Evolutionary conservation across 1,140 invertebrate species (phyloP).

Genomic region (Brachionus paranguensis): DNA sequence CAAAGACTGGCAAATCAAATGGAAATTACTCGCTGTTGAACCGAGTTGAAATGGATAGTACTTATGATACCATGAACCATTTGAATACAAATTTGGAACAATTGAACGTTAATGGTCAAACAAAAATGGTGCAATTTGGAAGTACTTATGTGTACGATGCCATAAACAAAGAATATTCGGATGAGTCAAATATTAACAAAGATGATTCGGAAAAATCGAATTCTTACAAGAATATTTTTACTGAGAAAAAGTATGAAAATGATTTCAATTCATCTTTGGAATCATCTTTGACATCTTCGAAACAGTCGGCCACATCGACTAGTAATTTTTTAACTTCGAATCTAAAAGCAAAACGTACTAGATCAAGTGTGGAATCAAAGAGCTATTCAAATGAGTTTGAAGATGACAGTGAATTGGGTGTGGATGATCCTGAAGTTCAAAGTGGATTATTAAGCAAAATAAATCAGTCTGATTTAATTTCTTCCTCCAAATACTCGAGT

Average conservation of each 20-base stretch:
- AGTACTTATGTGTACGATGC: constrained; percentile 13
- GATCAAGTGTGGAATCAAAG: constrained; percentile 3
- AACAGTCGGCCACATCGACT: background rate
- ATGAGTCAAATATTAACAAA: background rate
- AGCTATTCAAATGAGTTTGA: constrained; percentile 8
- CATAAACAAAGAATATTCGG: background rate
- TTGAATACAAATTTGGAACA: constrained; percentile 24
- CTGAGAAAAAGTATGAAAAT: background rate
- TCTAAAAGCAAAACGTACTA: background rate
- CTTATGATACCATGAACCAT: constrained; percentile 30
- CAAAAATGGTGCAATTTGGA: constrained; percentile 36
- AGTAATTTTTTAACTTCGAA: constrained; percentile 14
- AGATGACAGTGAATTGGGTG: background rate
- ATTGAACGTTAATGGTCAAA: background rate
- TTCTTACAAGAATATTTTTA: background rate
- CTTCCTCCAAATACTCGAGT: background rate
- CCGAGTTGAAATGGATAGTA: constrained; percentile 39
- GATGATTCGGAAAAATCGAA: constrained; percentile 2
- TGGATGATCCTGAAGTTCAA: background rate
- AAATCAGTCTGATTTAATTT: constrained; percentile 5
- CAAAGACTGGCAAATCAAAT: background rate
- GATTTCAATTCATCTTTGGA: constrained; percentile 14
- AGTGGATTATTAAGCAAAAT: constrained; percentile 13
- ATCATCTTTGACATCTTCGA: background rate
- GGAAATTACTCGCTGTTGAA: constrained; percentile 10